Evolutionary conservation across 2,797 vertebrate species (phyloP).

Genomic region (Cynopterus sphinx): DNA sequence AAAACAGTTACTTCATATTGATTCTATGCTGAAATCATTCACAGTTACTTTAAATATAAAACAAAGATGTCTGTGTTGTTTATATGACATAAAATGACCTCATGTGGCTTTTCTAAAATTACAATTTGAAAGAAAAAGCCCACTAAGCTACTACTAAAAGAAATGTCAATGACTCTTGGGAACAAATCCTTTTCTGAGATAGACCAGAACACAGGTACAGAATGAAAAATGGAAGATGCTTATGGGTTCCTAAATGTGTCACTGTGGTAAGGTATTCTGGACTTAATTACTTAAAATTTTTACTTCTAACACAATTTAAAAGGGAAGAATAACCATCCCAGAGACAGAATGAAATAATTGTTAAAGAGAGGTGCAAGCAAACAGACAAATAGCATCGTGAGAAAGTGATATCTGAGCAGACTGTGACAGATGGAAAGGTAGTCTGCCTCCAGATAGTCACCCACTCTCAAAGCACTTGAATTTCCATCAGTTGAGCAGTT

Average conservation of each 20-base stretch:
- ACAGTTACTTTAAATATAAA: constrained; percentile 51
- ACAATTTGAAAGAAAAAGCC: background rate
- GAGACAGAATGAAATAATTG: background rate
- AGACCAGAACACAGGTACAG: background rate
- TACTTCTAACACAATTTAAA: constrained; percentile 2
- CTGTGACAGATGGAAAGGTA: background rate
- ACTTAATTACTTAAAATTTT: background rate
- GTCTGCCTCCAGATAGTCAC: background rate
- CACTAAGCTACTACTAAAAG: background rate
- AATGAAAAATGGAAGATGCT: background rate
- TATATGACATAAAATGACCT: constrained; percentile 19
- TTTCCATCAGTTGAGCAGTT: background rate
- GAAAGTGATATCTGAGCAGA: background rate
- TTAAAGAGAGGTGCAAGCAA: background rate
- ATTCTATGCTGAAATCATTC: constrained; percentile 54
- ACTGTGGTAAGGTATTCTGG: background rate
- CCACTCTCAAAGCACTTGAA: background rate
- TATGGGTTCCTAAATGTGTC: background rate
- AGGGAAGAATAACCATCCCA: background rate
- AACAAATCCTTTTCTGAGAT: background rate
- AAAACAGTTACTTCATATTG: constrained; percentile 66
- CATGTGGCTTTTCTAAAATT: constrained; percentile 28
- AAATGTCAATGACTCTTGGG: background rate
- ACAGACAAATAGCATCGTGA: background rate
- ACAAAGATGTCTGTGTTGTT: constrained; percentile 44